Conservation (phyloP, 1,140 invertebrate genomes). For the Spodoptera frugiperda region DNA sequence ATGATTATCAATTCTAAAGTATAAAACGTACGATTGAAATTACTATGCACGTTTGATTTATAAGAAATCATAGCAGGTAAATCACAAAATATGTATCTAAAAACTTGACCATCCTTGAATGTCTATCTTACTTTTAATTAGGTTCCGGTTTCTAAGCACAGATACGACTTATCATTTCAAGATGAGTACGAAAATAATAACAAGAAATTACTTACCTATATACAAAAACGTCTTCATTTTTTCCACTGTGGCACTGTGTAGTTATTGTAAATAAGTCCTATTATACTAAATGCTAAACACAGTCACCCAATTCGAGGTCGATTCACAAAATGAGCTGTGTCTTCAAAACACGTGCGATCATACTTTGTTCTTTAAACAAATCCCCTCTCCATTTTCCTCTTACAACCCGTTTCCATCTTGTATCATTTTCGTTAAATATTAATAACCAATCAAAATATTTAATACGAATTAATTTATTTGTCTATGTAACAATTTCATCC, state of each 20-base stretch:
- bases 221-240: constrained; percentile 15
- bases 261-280: not conserved
- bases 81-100: no score
- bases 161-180: not conserved
- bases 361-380: constrained; percentile 23
- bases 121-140: not conserved
- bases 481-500: not conserved
- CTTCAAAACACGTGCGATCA: constrained; percentile 31
- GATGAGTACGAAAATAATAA: not conserved
- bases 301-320: constrained; percentile 15
- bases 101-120: constrained; percentile 15
- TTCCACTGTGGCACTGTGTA: not conserved
- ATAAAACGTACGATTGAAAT: no score
- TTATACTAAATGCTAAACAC: constrained; percentile 1
- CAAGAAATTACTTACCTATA: constrained; percentile 21
- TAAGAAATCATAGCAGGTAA: no score
- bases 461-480: not conserved
- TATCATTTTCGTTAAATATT: constrained; percentile 11
- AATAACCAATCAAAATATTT: constrained; percentile 8
- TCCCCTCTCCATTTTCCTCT: constrained; percentile 38
- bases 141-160: not conserved
- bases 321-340: constrained; percentile 27
- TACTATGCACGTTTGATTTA: no score
- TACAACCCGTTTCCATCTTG: constrained; percentile 34
- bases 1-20: no score